Percentiles rank a stretch among this genome's conserved stretches.
Evolutionary conservation across 2,113 vertebrate species (phyloP).

Genomic region (Gymnogyps californianus): DNA sequence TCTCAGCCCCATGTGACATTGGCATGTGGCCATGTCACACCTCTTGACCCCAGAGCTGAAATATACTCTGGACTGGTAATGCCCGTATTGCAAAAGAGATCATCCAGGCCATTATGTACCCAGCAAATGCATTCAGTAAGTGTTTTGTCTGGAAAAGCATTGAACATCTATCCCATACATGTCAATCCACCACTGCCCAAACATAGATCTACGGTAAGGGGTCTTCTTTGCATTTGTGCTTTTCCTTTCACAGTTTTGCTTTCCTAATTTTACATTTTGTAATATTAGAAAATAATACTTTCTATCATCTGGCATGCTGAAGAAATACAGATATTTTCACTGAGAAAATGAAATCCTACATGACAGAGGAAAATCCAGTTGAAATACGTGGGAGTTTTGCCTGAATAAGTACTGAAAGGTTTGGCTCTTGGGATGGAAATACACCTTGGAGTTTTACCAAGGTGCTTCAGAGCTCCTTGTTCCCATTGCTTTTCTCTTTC

Average conservation of each 20-base stretch:
- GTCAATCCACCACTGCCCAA: not conserved
- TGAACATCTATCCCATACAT: not conserved
- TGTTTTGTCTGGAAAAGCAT: not conserved
- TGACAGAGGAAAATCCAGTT: not conserved
- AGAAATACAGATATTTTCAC: not conserved
- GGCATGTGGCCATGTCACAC: not conserved
- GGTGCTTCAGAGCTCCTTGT: not conserved
- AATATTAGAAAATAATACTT: not conserved
- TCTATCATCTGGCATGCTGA: not conserved
- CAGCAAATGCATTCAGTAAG: not conserved
- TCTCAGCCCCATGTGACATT: not conserved
- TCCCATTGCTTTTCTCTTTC: slow-evolving; percentile 12
- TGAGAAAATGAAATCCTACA: not conserved
- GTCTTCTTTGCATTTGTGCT: not conserved
- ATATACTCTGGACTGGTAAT: not conserved
- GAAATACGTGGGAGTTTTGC: not conserved
- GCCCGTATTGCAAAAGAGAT: not conserved
- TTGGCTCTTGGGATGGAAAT: not conserved
- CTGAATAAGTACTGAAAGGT: not conserved
- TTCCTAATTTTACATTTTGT: not conserved
- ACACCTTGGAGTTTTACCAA: not conserved
- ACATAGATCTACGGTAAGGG: rapidly evolving
- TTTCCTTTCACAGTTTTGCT: not conserved
- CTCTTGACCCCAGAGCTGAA: not conserved
- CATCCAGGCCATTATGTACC: not conserved